These are phyloP conservation scores for Xestia rhomboidea DNA, from an alignment of 2,888 invertebrate genomes.

Conservation along the genomic window DNA sequence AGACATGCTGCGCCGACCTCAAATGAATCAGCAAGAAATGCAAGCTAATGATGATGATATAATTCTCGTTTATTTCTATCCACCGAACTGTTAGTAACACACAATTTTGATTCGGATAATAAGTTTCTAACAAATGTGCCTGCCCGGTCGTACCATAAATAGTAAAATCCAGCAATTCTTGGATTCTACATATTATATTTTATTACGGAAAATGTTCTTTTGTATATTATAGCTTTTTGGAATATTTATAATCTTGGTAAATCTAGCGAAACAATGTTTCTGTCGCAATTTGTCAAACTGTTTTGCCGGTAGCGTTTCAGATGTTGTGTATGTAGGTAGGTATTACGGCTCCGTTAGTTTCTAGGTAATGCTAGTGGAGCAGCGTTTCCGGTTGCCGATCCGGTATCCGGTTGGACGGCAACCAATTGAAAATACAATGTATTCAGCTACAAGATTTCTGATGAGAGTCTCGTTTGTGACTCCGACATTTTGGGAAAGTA, in stretches of 20 bases:
- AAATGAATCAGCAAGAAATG: no score
- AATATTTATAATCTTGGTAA: conserved; percentile 56
- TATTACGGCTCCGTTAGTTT: conserved; percentile 20
- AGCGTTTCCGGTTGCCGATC: conserved; percentile 35
- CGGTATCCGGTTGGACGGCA: conserved; percentile 33
- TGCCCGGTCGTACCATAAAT: conserved; percentile 10
- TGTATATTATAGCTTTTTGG: conserved; percentile 39
- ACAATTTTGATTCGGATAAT: conserved; percentile 2
- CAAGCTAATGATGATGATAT: no score
- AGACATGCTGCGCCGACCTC: no score
- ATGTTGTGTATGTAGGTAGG: conserved; percentile 14
- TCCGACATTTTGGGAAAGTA: background rate
- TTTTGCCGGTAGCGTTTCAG: conserved; percentile 27
- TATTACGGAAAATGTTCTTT: conserved; percentile 27
- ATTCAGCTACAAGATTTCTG: conserved; percentile 5
- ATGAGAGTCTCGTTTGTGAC: background rate
- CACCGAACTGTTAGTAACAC: background rate
- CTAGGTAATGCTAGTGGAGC: conserved; percentile 21
- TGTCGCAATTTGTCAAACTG: conserved; percentile 40
- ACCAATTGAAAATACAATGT: conserved; percentile 29
- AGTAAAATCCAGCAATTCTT: conserved; percentile 25
- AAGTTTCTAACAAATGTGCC: conserved; percentile 27
- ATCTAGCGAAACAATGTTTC: conserved; percentile 53
- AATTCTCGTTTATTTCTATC: background rate
- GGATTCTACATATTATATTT: conserved; percentile 23